phyloP scores from a whole-genome alignment of 2,113 vertebrate species.

The Ictidomys tridecemlineatus region DNA sequence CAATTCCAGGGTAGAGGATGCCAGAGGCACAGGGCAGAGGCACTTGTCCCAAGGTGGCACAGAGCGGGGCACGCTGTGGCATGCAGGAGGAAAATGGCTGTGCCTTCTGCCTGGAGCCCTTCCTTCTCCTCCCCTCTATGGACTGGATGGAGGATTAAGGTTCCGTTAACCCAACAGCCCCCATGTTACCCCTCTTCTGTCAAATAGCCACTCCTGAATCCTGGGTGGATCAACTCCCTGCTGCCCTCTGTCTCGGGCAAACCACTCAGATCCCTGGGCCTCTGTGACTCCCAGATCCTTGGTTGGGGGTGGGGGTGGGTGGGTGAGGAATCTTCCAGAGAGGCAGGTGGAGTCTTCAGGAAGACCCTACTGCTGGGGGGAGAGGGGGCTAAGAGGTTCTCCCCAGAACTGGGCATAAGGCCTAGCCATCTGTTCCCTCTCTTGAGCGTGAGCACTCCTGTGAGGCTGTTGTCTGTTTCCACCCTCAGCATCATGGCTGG shows the following conservation, averaged over 20 bases:
- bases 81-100: not conserved
- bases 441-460: not conserved
- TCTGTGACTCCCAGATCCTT: not conserved
- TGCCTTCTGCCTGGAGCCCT: fast-evolving
- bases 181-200: not conserved
- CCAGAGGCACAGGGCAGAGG: too few relatives aligned
- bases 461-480: not conserved
- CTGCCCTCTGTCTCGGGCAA: not conserved
- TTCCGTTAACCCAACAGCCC: not conserved
- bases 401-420: not conserved
- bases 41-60: too few relatives aligned
- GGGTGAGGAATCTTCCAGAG: not conserved
- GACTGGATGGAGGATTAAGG: not conserved
- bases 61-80: not conserved
- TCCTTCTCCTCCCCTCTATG: not conserved
- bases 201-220: not conserved
- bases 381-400: not conserved
- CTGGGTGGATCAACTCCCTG: not conserved
- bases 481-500: not conserved
- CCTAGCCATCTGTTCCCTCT: not conserved
- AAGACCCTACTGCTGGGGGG: not conserved
- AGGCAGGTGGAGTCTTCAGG: not conserved
- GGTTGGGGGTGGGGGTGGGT: too few relatives aligned
- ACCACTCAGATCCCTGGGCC: not conserved
- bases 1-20: not conserved